Evolutionary conservation across 2,888 invertebrate genomes (phyloP), one percentile per base, ranked within the genome.

Genomic region (Disparrhopalites patrizii): DNA sequence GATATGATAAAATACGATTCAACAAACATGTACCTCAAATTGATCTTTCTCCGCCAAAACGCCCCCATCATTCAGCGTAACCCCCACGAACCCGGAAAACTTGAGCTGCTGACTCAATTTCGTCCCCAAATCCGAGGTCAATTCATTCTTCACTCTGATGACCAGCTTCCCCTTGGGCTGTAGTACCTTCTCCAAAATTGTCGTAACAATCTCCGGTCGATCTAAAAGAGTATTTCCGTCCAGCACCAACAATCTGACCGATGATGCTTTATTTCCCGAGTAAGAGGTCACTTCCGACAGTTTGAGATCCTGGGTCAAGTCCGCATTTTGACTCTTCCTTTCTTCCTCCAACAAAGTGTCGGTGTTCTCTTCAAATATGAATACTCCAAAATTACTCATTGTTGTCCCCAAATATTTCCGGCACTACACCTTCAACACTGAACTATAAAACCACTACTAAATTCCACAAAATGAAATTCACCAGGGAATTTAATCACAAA

Each of bases 11-110:
- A 40, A n/a, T 7, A 10, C 28, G 15, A 5, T 5, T 43, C 5
- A 61, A 28, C 52, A 28, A 43, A 51, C 7, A 25, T 25, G 47
- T 62, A 68, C 68, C 64, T 68, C 65, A 58, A 62, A 57, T 30
- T 66, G 62, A 65, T 67, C 67, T 38, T 70, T 72, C 31, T 68
- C 60, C 2, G 66, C 72, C 23, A 20, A 36, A 57, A 70, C 66
- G 10, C 23, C 23, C 18, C 55, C 25, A 33, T 30, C 50, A 13
- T 3, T 1, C 7, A 28, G 18, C n/a, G 20, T 51, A 27, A 56
- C 36, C 20, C 18, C 8, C 1, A 63, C 47, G 23, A 36, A 63
- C 15, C 63, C 63, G 13, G 28, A n/a, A 28, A 28, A 63, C n/a
- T 47, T 43, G n/a, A 63, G 31, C 10, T 55, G 30, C 38, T 63